Evolutionary conservation across 2,113 vertebrate species (phyloP).

Genomic region (Callopanchax toddi): DNA sequence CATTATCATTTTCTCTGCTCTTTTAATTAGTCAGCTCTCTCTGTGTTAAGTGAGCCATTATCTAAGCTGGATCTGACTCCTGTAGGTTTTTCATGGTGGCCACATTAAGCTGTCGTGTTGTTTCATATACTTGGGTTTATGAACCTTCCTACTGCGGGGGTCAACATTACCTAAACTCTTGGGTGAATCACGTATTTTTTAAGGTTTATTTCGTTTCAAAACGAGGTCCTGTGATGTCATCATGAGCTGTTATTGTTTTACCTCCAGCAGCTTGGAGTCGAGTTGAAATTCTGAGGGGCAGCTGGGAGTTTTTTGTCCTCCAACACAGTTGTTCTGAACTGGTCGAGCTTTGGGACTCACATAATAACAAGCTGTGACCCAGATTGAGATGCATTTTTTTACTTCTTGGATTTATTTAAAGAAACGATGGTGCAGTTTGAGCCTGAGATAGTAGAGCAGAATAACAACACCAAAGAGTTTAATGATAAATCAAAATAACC

Average conservation of each 20-base stretch:
- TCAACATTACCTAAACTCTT: constrained; percentile 15
- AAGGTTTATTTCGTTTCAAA: background rate
- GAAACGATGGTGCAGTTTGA: too few species aligned
- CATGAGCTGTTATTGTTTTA: background rate
- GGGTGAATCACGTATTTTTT: constrained; percentile 4
- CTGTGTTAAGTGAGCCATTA: constrained; percentile 66
- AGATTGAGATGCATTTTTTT: too few species aligned
- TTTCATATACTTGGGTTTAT: constrained; percentile 71
- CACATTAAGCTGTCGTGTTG: constrained; percentile 48
- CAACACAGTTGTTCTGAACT: too few species aligned
- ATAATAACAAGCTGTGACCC: background rate
- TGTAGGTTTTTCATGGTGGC: constrained; percentile 48
- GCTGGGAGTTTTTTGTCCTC: background rate
- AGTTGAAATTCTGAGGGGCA: background rate
- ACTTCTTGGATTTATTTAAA: too few species aligned
- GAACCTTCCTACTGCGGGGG: constrained; percentile 48
- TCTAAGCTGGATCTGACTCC: constrained; percentile 50
- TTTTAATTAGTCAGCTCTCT: constrained; percentile 75
- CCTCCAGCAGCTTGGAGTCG: background rate
- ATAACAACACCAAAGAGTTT: too few species aligned
- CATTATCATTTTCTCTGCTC: constrained; percentile 42
- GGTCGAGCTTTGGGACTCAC: too few species aligned
- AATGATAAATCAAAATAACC: too few species aligned
- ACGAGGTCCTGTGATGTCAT: background rate
- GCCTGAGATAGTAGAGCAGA: too few species aligned